phyloP scores from a whole-genome alignment of 2,113 vertebrate species.

The Cheilinus undulatus region DNA sequence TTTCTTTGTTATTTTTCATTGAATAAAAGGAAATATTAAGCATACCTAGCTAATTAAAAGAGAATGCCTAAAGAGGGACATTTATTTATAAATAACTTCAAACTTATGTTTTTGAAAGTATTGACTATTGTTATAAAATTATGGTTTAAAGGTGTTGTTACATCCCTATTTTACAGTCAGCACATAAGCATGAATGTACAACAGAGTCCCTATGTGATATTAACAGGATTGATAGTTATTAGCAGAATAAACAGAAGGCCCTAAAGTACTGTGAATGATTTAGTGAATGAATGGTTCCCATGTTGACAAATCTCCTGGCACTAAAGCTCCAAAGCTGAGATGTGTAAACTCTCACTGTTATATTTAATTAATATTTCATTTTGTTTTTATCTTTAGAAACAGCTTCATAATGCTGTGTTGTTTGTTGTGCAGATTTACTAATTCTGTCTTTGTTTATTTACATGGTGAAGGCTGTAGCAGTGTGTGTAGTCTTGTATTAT shows the following conservation, averaged over 20 bases:
- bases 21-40: no score
- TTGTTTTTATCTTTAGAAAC: not conserved
- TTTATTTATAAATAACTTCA: no score
- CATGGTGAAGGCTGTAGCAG: not conserved
- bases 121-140: no score
- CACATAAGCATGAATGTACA: conserved; percentile 13
- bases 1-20: no score
- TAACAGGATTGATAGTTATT: conserved; percentile 32
- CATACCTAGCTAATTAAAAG: no score
- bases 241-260: conserved; percentile 52
- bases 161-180: not conserved
- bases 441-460: not conserved
- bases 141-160: no score
- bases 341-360: not conserved
- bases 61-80: no score
- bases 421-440: not conserved
- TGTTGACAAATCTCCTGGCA: conserved; percentile 22
- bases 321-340: not conserved
- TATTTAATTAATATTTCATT: not conserved
- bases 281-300: conserved; percentile 20
- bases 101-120: no score
- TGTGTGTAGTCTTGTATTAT: not conserved
- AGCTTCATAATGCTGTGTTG: not conserved
- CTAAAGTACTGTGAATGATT: conserved; percentile 38
- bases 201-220: conserved; percentile 34